Base-by-base conservation (phyloP, 2,888 invertebrate genomes). In the Corythucha ciliata region DNA sequence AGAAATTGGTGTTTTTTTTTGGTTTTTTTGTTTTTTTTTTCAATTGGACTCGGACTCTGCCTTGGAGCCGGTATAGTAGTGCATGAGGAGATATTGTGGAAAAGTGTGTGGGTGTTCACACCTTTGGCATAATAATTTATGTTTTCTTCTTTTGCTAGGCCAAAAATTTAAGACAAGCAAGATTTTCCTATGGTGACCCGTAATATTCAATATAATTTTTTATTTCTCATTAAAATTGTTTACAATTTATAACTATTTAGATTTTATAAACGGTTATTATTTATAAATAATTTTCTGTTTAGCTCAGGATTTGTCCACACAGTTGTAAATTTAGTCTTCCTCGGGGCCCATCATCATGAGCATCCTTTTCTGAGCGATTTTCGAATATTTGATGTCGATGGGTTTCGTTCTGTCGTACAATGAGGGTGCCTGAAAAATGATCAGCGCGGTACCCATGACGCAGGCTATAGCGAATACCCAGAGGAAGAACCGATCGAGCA, bases 381-480 rank as follows among this genome's bases (percentile, higher is more conserved):
- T 90, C 58, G 90, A 90, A 72, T 88, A 85, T 60, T 84, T 75
- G 63, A 90, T 84, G 71, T 91, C 89, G 70, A 90, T 86, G 60
- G 90, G 88, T 69, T 83, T 82, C 62, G 85, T 81, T 66, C 82
- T 83, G 72, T 92, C 91, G 72, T 92, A 92, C 64, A 92, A 78
- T 51, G 89, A 87, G 55, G 92, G 92, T 62, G 92, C 92, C 70
- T 87, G 81, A 58, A 91, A 77, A 69, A 89, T 89, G 65, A 89
- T 89, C 62, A 87, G 74, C 54, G 82, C 83, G 55, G 89, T 93
- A 59, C 94, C 94, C 56, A 90, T 72, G 58, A 94, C 78, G 70
- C 93, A 94, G 60, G 91, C 90, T 68, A 91, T 77, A 67, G 93
- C 87, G 74, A 96, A 96, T 65, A 90, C 81, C 81, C 91, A 92